These are phyloP conservation scores for Helobdella robusta DNA, from an alignment of 2,888 invertebrate species.

Conservation along the genomic window DNA sequence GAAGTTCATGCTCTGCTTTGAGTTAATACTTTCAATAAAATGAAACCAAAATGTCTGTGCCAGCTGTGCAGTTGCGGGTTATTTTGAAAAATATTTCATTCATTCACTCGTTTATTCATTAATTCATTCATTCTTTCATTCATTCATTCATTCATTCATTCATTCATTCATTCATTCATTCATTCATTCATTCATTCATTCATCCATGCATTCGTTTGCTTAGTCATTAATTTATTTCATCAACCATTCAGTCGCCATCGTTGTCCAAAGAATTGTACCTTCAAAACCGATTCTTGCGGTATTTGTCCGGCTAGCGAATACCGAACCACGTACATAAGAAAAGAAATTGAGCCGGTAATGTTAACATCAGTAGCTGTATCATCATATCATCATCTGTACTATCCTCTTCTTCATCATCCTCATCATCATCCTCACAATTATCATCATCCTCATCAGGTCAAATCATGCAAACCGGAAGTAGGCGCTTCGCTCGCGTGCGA, in stretches of 20 bases:
- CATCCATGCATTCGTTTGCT: neutral
- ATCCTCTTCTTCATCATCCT: too few species aligned
- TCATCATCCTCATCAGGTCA: conserved; percentile 2
- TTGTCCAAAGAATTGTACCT: conserved; percentile 19
- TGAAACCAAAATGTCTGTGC: conserved; percentile 9
- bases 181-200: neutral
- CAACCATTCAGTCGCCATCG: conserved; percentile 12
- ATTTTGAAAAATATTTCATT: neutral
- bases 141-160: neutral
- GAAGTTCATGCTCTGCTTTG: too few species aligned
- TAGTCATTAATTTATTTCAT: neutral
- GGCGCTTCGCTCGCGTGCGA: neutral
- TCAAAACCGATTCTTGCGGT: conserved; percentile 1
- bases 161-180: neutral
- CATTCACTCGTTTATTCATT: neutral
- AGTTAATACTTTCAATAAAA: too few species aligned
- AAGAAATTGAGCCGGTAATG: neutral
- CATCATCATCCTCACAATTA: too few species aligned
- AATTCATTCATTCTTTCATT: neutral
- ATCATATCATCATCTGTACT: conserved; percentile 1
- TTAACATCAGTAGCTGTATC: neutral
- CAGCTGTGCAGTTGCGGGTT: conserved; percentile 14
- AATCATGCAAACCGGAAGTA: conserved; percentile 11
- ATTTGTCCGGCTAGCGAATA: conserved; percentile 5
- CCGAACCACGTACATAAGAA: conserved; percentile 16